Evolutionary conservation across 2,888 invertebrate species (phyloP), one percentile per base, ranked within the genome.

Genomic region (Hydropsyche betteni): DNA sequence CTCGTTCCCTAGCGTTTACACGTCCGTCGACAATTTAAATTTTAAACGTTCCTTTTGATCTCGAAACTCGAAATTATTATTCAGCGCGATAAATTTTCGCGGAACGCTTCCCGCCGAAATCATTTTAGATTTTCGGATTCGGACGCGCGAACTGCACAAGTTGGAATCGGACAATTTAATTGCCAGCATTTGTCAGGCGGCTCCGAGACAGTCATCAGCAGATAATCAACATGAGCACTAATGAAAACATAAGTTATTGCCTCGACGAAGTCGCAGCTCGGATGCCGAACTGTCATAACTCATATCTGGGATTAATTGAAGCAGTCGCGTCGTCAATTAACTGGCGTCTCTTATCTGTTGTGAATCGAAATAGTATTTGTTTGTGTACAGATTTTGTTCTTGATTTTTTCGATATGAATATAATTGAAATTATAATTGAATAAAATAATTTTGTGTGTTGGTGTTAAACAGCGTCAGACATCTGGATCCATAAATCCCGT

Each of bases 191-290:
- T 53, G 53, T 70, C 70, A 70, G 14, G 12, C 24, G 53, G 24
- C 52, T 8, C 33, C 5, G 36, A 24, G 53, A 70, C 70, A 53
- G 70, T 70, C 70, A 70, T 70, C 70, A 53, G 10, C n/a, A 53
- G 53, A 70, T 70, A 70, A 70, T 70, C 70, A 74, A 74, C 24
- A 69, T 76, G 51, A 69, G 53, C 52, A 76, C 70, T 76, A 71
- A 74, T 61, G 72, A 76, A 76, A 74, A 68, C 51, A 71, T 68
- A 68, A 76, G 52, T 76, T 76, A 76, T 76, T 64, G 51, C 76
- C 34, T 8, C 10, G 24, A 2, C 24, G n/a, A 50, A 51, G 16
- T 70, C 70, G 53, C 70, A 53, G 52, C 50, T 12, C 33, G 33
- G 12, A 6, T 12, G 7, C 24, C 64, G n/a, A 8, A 64, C 34